Conservation (phyloP, 2,797 vertebrate species). For the Novumbra hubbsi region DNA sequence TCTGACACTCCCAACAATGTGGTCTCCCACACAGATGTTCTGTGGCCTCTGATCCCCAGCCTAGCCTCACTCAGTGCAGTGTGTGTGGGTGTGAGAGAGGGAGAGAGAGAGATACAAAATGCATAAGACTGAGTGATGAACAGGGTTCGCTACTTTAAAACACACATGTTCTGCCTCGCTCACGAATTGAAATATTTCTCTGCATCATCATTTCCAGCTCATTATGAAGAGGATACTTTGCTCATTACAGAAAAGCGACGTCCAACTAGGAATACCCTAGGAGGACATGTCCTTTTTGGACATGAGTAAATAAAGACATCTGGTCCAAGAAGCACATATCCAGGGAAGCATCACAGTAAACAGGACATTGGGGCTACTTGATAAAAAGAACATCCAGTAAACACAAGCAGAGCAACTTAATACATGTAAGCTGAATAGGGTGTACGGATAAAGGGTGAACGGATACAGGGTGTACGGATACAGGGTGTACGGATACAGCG, state of each 20-base stretch:
- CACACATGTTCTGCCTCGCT: not conserved
- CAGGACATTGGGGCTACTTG: constrained; percentile 21
- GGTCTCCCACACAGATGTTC: constrained; percentile 61
- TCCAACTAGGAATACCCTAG: not conserved
- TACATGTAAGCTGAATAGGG: not conserved
- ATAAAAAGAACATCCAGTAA: not conserved
- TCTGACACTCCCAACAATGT: constrained; percentile 34
- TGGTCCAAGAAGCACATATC: not conserved
- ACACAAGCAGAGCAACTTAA: not conserved
- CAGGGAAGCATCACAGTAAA: constrained; percentile 16
- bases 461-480: not conserved
- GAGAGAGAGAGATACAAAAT: constrained; percentile 24
- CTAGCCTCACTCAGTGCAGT: constrained; percentile 14
- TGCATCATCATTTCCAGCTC: too few relatives aligned
- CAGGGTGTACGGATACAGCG: not conserved
- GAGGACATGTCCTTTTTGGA: not conserved
- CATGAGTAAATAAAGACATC: not conserved
- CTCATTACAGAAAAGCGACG: not conserved
- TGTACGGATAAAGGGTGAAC: too few relatives aligned
- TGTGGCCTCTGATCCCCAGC: constrained; percentile 54
- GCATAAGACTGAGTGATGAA: constrained; percentile 22
- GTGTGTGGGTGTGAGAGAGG: constrained; percentile 31
- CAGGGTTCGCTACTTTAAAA: not conserved
- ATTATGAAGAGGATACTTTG: not conserved
- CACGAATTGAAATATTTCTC: not conserved